Conservation (phyloP, 2,797 vertebrate genomes). For the Hafferia zeledoni region DNA sequence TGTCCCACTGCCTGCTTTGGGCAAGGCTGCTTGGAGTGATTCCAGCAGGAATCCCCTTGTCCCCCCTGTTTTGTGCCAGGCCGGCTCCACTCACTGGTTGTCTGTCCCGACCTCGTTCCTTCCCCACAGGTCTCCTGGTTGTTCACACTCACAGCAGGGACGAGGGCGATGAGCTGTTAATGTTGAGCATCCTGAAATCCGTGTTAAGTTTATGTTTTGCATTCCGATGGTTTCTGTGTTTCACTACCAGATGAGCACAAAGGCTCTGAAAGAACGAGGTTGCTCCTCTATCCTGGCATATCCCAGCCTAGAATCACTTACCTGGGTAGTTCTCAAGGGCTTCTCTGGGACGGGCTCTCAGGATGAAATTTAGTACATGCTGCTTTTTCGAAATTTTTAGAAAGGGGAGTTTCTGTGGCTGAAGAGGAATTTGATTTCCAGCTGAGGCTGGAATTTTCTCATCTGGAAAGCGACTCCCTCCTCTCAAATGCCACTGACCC, state of each 20-base stretch:
- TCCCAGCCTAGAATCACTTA: not conserved
- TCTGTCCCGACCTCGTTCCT: not conserved
- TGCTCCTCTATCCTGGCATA: accelerated
- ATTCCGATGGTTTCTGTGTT: not conserved
- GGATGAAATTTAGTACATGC: not conserved
- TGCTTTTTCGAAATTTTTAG: not conserved
- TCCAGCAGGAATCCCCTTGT: not conserved
- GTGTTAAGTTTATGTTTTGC: not conserved
- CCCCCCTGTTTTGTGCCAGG: not conserved
- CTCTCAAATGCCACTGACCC: not conserved
- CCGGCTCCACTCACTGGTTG: not conserved
- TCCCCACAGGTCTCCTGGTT: accelerated
- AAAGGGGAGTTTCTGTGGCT: not conserved
- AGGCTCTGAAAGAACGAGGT: not conserved
- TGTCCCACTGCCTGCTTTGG: not conserved
- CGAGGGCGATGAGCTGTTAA: not conserved
- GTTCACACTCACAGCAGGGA: not conserved
- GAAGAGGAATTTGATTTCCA: not conserved
- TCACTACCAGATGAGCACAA: not conserved
- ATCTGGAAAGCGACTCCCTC: not conserved
- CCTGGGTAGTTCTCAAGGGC: not conserved
- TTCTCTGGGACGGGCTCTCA: not conserved
- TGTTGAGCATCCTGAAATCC: not conserved
- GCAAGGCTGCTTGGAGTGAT: not conserved
- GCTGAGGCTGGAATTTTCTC: not conserved